Evolutionary conservation across 1,140 invertebrate species (phyloP).

Genomic region (Bombus confusus): DNA sequence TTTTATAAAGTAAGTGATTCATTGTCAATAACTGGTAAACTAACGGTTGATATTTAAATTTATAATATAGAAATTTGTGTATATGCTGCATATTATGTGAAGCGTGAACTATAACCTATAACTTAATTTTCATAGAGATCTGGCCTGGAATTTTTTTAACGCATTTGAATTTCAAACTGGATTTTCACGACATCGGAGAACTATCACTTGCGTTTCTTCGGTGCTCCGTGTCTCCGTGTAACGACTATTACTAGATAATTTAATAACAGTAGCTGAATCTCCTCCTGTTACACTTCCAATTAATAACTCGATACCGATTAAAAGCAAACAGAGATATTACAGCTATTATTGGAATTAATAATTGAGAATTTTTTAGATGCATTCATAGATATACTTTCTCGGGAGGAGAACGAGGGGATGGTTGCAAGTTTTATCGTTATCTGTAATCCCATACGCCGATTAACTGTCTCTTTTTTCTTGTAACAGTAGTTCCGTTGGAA

Average conservation of each 20-base stretch:
- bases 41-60: no score
- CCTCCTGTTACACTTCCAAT: no score
- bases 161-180: no score
- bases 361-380: background rate
- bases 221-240: fast-evolving
- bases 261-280: no score
- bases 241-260: no score
- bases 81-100: fast-evolving
- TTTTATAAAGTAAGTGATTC: fast-evolving
- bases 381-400: background rate
- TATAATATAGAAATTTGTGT: fast-evolving
- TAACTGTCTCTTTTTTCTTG: background rate
- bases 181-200: fast-evolving
- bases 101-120: no score
- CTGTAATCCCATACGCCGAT: background rate
- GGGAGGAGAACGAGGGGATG: fast-evolving
- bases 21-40: no score
- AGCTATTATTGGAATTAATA: background rate
- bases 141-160: no score
- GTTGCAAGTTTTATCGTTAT: background rate
- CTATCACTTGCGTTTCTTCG: no score
- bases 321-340: background rate
- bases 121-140: no score
- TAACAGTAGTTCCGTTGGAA: background rate
- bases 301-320: background rate